Evolutionary conservation across 2,888 invertebrate genomes (phyloP), one percentile per base, ranked within the genome.

Genomic region (Oscheius sp.): DNA sequence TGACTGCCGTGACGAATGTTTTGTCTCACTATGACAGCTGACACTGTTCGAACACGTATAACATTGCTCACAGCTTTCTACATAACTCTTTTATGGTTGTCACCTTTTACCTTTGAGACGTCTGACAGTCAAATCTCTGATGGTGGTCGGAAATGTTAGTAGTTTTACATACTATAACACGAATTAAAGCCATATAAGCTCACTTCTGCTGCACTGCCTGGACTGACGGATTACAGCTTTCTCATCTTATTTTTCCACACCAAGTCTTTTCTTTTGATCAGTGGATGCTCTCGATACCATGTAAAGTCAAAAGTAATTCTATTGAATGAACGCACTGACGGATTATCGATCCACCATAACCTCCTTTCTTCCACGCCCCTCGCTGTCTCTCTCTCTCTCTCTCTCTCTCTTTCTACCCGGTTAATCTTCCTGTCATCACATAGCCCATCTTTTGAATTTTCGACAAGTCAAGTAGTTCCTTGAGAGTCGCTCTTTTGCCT

Each of bases 1-100:
- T 53, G 68, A 68, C 68, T 68, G 55, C 55, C 33, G 55, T 68
- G 68, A 68, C 68, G 55, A 68, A 68, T 68, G 68, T 55, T 68
- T 68, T 68, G 68, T 68, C 68, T 68, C 55, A 68, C 51, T 68
- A 68, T 68, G 68, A 55, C 68, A 68, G 68, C 68, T 68, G 68
- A 68, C 68, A 68, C 55, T 37, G 68, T 68, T 58, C 68, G 68
- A 68, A 68, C 68, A 68, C 68, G 68, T 68, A 68, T 68, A 65
- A 65, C 65, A 51, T 65, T 50, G 68, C 68, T 21, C 68, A 21
- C 35, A 37, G 48, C 63, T 63, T 63, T 50, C 63, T 63, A 5
- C 63, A 5, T 47, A 42, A 42, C 3, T 48, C 11, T 42, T 48
- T n/a, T 10, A 47, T 62, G 13, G 7, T 2, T 37, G 37, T 29